Evolutionary conservation across 2,888 invertebrate species (phyloP), one percentile per base, ranked within the genome.

Genomic region (Cheilosia variabilis): DNA sequence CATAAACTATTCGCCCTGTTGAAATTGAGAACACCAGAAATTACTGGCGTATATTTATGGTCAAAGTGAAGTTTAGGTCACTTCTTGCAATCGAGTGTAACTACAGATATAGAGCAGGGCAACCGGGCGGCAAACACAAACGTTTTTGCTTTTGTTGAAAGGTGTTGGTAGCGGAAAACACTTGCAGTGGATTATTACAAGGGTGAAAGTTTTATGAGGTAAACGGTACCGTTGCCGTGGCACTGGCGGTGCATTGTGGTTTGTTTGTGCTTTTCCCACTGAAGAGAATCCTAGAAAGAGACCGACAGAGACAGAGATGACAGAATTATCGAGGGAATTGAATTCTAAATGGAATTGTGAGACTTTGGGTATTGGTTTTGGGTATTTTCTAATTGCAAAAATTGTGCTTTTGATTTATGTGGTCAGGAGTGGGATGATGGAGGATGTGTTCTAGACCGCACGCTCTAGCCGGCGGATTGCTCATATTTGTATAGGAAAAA

Each of bases 1-100:
- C 72, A 78, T 78, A 78, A 78, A 83, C 55, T 72, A 83, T 68
- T 73, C 71, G 62, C 62, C 45, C 50, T 65, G 43, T 43, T 24
- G 62, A 52, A 72, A 83, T 78, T 73, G 78, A 68, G 82, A 83
- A 73, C 72, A 78, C 66, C 66, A 83, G 62, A 77, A 83, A 83
- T 83, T 83, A 78, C 78, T 73, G 57, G 19, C 72, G 78, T 57
- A 78, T 83, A 73, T 83, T 78, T 83, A 83, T 83, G 82, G 62
- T 53, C 27, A 37, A 55, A 72, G 66, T 73, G 78, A 72, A 68
- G 82, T 72, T 78, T 68, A 72, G 78, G 78, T 86, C 84, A 86
- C 52, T 37, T 47, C 47, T 86, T 66, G 71, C 60, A 58, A 69
- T 80, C 80, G 72, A 66, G 50, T 55, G 41, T 22, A 1, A 1